Evolutionary conservation across 2,797 vertebrate genomes (phyloP), one percentile per base, ranked within the genome.

Genomic region (Sebastes reedi): DNA sequence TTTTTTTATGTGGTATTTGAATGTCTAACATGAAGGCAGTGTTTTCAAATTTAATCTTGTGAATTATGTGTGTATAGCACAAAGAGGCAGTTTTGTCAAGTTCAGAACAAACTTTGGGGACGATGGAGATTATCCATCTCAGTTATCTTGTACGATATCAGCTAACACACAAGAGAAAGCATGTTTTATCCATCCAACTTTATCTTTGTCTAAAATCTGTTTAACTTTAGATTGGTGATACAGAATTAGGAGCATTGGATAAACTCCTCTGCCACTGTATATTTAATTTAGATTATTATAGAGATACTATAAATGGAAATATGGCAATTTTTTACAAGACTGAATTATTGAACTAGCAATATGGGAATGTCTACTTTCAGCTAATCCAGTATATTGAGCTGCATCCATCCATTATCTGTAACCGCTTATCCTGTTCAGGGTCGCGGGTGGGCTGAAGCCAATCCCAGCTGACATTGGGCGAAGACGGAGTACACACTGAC

Each of bases 401-500:
- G 6, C 70, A 18, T 46, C 42, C 42, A 46, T 46, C 42, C 42
- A 46, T 46, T 46, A 46, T 46, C 42, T 46, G 16, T 18, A 46
- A 46, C 42, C 1, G 1, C 42, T 18, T 46, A 46, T 46, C 42
- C 42, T 46, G 16, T 46, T 46, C 42, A 42, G 14, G 39, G 39
- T 42, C 6, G 39, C 5, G 1, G 36, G 36, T 2, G 36, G 12
- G 39, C 13, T 42, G 13, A 5, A 42, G 39, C 39, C 39, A 14
- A 14, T 42, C 39, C 12, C 39, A 42, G 39, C 39, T 14, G 39
- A 42, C 39, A 42, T 42, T 42, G 39, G 39, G 1, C 39, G 2
- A 42, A 42, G 39, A 2, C 2, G 5, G 0, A 13, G 39, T 42
- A 42, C 0, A 42, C 0, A 0, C 39, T 42, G 39, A 42, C 13